phyloP scores from a whole-genome alignment of 2,113 vertebrate genomes.

The Apaloderma vittatum region DNA sequence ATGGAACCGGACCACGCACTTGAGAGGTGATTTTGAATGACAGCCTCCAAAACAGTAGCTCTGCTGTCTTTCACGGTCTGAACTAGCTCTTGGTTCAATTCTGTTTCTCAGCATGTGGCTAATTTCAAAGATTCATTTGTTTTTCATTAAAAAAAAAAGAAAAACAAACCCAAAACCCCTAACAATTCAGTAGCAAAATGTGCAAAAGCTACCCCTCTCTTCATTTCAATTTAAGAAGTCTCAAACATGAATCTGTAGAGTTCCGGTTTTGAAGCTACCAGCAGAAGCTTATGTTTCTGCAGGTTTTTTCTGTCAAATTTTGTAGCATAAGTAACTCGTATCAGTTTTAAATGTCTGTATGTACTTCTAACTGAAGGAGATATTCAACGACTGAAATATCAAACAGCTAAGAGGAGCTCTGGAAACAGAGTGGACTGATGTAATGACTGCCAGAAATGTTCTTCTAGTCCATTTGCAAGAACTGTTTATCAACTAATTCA shows the following conservation, averaged over 20 bases:
- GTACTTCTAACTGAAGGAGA: background rate
- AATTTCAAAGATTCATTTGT: background rate
- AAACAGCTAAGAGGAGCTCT: background rate
- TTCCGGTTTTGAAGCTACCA: background rate
- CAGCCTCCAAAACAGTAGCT: background rate
- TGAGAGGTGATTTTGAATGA: background rate
- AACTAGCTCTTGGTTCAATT: background rate
- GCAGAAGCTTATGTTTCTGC: background rate
- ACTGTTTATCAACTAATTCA: background rate
- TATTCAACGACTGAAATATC: background rate
- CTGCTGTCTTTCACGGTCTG: background rate
- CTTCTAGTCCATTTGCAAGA: background rate
- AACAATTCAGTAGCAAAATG: background rate
- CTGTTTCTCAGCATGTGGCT: background rate
- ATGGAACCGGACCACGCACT: fast-evolving
- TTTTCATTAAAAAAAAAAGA: background rate
- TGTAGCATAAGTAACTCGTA: background rate
- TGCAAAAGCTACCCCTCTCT: background rate
- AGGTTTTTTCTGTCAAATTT: background rate
- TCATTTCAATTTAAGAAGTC: background rate
- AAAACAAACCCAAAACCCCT: background rate
- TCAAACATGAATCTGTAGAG: background rate
- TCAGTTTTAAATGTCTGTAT: background rate
- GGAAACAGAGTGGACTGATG: background rate
- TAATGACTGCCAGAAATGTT: background rate